Percentiles rank a stretch among this genome's conserved stretches.
These are phyloP conservation scores for Mormyrus proboscirostris DNA, from an alignment of 2,797 vertebrate genomes.

Conservation along the genomic window DNA sequence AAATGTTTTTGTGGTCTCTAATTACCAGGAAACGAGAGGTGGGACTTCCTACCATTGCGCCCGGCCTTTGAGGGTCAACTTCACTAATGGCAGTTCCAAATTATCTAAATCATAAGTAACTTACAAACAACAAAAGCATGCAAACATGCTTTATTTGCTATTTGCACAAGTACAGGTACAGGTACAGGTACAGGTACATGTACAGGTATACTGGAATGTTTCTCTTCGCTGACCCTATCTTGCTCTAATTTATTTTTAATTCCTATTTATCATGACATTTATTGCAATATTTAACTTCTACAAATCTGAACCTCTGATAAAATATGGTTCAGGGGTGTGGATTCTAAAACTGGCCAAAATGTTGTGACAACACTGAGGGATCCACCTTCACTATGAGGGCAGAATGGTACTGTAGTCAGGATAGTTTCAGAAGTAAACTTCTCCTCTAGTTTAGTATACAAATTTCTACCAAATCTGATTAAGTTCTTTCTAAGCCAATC, in stretches of 20 bases:
- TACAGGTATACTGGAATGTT: no score
- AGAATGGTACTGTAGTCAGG: background rate
- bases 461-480: background rate
- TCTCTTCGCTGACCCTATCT: no score
- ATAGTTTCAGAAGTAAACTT: background rate
- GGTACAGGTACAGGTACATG: no score
- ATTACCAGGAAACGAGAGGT: background rate
- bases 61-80: background rate
- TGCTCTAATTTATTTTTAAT: no score
- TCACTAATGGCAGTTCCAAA: background rate
- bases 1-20: background rate
- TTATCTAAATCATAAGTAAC: background rate
- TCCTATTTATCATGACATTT: no score
- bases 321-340: background rate
- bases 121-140: no score
- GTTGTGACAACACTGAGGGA: background rate
- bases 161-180: no score
- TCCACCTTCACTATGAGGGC: background rate
- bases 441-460: background rate
- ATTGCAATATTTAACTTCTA: background rate
- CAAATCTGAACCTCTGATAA: background rate
- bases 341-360: background rate
- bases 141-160: no score
- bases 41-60: background rate
- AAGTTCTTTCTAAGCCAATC: background rate